Percentiles rank a stretch among this genome's conserved stretches.
Evolutionary conservation across 2,797 vertebrate genomes (phyloP).

Genomic region (Lithobates pipiens): DNA sequence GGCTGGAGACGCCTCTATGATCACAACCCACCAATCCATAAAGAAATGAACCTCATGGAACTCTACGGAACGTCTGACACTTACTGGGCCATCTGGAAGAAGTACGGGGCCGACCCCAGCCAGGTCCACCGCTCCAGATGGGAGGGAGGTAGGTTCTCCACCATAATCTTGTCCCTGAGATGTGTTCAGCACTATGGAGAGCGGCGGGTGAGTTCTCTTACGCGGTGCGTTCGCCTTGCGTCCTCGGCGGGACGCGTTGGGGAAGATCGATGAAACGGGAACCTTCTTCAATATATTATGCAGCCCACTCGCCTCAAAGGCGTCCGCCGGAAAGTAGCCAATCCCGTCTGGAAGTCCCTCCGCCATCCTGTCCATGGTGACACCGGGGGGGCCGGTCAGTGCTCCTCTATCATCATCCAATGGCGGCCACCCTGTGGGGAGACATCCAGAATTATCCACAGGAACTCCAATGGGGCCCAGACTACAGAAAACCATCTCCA

Average conservation of each 20-base stretch:
- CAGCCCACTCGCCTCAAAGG: background rate
- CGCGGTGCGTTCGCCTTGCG: background rate
- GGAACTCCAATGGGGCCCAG: too few species aligned
- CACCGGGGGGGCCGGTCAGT: too few species aligned
- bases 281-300: background rate
- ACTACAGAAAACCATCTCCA: too few species aligned
- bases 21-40: too few species aligned
- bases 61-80: background rate
- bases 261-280: background rate
- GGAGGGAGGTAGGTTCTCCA: background rate
- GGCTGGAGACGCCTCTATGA: too few species aligned
- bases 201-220: background rate
- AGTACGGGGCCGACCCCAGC: background rate
- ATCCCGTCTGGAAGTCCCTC: too few species aligned
- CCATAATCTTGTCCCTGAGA: background rate
- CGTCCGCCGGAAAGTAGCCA: too few species aligned
- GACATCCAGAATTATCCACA: too few species aligned
- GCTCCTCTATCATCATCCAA: too few species aligned
- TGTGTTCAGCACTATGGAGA: background rate
- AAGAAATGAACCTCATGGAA: too few species aligned
- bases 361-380: too few species aligned
- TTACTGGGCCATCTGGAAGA: background rate
- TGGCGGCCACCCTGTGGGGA: too few species aligned
- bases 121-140: background rate
- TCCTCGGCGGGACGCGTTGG: background rate